phyloP scores from a whole-genome alignment of 2,113 vertebrate genomes.

The Sapajus apella region DNA sequence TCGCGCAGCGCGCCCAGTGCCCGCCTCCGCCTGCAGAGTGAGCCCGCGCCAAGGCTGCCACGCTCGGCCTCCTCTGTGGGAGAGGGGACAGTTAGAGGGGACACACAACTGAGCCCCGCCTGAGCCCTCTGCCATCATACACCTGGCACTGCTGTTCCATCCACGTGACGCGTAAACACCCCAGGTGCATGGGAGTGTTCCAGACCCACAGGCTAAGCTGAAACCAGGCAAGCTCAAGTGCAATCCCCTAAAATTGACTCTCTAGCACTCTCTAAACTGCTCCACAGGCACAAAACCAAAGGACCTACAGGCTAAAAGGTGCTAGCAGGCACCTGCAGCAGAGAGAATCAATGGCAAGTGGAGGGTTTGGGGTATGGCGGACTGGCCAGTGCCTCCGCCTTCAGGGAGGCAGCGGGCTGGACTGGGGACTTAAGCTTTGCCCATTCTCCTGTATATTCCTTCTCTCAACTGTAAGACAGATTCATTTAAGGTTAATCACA shows the following conservation, averaged over 20 bases:
- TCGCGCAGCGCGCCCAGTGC: conserved; percentile 92
- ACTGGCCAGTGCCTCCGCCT: not conserved
- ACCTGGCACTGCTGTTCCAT: no score
- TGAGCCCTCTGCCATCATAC: no score
- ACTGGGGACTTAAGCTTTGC: not conserved
- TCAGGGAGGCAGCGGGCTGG: not conserved
- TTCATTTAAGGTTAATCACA: not conserved
- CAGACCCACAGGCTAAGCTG: not conserved
- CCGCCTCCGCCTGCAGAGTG: conserved; percentile 92
- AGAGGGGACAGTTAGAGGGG: not conserved
- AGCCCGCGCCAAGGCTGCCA: conserved; percentile 92
- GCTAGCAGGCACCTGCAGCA: no score
- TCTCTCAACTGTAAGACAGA: not conserved
- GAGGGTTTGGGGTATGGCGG: not conserved
- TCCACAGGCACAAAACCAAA: not conserved
- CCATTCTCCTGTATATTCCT: no score
- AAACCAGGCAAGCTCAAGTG: not conserved
- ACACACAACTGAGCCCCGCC: no score
- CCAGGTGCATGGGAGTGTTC: no score
- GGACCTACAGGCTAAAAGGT: not conserved
- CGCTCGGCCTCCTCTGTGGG: conserved; percentile 97
- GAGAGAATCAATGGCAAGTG: no score
- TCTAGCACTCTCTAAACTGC: not conserved
- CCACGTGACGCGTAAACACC: no score
- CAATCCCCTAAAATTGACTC: not conserved